phyloP scores from a whole-genome alignment of 1,140 invertebrate species.

The Coelopa frigida region DNA sequence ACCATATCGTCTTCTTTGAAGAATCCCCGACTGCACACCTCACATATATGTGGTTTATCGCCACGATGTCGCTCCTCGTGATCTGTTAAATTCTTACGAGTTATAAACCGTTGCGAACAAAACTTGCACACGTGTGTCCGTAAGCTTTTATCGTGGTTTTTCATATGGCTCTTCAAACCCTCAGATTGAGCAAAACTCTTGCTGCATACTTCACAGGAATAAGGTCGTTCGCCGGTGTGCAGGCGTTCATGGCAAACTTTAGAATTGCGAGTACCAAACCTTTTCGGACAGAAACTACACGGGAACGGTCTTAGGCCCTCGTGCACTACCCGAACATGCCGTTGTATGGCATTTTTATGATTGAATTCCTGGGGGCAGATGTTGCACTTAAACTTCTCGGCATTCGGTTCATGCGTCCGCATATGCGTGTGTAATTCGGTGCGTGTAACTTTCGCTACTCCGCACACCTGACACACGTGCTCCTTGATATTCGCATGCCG shows the following conservation, averaged over 20 bases:
- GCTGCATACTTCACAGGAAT: constrained; percentile 15
- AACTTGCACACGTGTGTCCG: constrained; percentile 20
- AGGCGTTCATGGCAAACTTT: constrained; percentile 33
- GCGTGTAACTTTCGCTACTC: constrained; percentile 34
- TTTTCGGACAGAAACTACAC: constrained; percentile 28
- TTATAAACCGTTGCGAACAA: constrained; percentile 22
- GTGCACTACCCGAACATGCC: constrained; percentile 34
- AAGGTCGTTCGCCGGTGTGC: constrained; percentile 19
- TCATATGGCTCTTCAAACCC: constrained; percentile 16
- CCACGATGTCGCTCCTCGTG: constrained; percentile 18
- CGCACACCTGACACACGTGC: constrained; percentile 33
- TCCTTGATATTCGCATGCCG: constrained; percentile 32
- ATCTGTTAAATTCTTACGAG: constrained; percentile 19
- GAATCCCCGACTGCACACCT: constrained; percentile 13
- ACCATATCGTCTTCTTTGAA: constrained; percentile 5
- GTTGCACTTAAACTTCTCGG: constrained; percentile 36
- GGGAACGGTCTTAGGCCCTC: constrained; percentile 31
- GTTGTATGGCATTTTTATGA: constrained; percentile 35
- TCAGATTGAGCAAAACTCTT: constrained; percentile 13
- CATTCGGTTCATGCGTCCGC: constrained; percentile 33
- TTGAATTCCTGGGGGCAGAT: constrained; percentile 36
- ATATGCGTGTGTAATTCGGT: constrained; percentile 35
- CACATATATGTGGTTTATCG: constrained; percentile 16
- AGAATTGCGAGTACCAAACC: constrained; percentile 35
- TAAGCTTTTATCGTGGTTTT: constrained; percentile 15